Evolutionary conservation across 30 jellyfish, hydroid and myxozoan genomes (phyloP).

Genomic region (Clytia hemisphaerica): DNA sequence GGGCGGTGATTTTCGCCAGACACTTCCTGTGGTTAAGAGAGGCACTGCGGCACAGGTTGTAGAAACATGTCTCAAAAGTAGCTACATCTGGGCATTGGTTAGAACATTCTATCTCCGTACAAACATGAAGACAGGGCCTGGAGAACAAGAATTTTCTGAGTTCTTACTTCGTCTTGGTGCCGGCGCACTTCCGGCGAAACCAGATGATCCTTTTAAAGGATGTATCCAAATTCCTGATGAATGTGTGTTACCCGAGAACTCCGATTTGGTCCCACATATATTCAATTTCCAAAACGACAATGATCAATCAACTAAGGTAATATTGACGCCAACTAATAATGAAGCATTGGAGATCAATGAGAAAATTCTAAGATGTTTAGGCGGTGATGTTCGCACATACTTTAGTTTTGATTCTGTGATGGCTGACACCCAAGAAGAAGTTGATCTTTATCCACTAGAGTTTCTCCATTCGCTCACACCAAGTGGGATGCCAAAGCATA

Average conservation of each 20-base stretch:
- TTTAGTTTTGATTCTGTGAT: conserved; percentile 8
- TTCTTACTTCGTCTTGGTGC: too few relatives aligned
- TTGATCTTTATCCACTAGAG: conserved; percentile 27
- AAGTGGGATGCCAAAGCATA: conserved; percentile 18
- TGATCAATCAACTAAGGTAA: too few relatives aligned
- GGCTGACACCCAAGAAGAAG: conserved; percentile 20
- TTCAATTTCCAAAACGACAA: too few relatives aligned
- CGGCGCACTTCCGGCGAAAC: too few relatives aligned
- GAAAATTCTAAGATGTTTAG: background rate
- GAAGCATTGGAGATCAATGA: background rate
- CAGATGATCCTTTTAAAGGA: too few relatives aligned
- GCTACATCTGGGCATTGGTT: background rate
- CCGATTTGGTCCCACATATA: too few relatives aligned
- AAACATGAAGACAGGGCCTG: too few relatives aligned
- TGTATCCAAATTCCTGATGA: too few relatives aligned
- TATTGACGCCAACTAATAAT: background rate
- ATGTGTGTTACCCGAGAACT: too few relatives aligned
- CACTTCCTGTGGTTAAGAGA: conserved; percentile 9
- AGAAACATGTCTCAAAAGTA: background rate
- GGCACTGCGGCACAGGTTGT: conserved; percentile 7
- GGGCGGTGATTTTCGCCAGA: conserved; percentile 31
- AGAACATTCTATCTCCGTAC: too few relatives aligned
- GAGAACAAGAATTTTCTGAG: too few relatives aligned
- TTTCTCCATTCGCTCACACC: conserved; percentile 24
- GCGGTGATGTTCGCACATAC: conserved; percentile 2